Evolutionary conservation across 2,113 vertebrate species (phyloP).

Genomic region (Siphamia tubifer): DNA sequence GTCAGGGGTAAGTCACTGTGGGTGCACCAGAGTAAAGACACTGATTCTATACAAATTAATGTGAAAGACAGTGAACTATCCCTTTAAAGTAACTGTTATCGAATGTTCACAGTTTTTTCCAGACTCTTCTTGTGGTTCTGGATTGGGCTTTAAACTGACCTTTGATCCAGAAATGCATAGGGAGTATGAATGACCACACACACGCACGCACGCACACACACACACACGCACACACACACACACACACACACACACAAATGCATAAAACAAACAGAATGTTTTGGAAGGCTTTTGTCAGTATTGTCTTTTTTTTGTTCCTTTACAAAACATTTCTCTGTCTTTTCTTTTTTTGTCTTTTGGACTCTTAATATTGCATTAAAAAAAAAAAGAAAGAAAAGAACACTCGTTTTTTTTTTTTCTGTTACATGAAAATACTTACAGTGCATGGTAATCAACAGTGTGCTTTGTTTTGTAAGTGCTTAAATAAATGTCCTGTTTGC

Average conservation of each 20-base stretch:
- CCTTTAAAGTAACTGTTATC: too few relatives aligned
- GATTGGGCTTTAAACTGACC: slow-evolving; percentile 57
- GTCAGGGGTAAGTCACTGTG: too few relatives aligned
- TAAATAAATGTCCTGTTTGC: slow-evolving; percentile 14
- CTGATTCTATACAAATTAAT: too few relatives aligned
- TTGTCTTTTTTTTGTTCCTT: slow-evolving; percentile 35
- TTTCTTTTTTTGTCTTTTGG: slow-evolving; percentile 31
- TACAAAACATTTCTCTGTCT: slow-evolving; percentile 36
- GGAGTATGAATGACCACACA: slow-evolving; percentile 60
- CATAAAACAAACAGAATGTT: slow-evolving; percentile 31
- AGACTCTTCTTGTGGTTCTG: slow-evolving; percentile 11
- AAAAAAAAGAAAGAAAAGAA: too few relatives aligned
- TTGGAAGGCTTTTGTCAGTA: slow-evolving; percentile 81
- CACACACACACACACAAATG: too few relatives aligned
- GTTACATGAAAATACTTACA: slow-evolving; percentile 64
- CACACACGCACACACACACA: slow-evolving; percentile 60
- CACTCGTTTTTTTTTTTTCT: slow-evolving; percentile 35
- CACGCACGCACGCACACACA: too few relatives aligned
- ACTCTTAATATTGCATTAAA: slow-evolving; percentile 47
- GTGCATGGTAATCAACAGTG: slow-evolving; percentile 60
- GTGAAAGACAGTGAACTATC: too few relatives aligned
- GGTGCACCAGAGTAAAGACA: too few relatives aligned
- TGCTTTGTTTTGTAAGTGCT: slow-evolving; percentile 57
- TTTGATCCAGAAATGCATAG: slow-evolving; percentile 64
- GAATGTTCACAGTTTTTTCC: too few relatives aligned